Conservation (phyloP, 2,888 invertebrate species). For the Augiades crinisus region DNA sequence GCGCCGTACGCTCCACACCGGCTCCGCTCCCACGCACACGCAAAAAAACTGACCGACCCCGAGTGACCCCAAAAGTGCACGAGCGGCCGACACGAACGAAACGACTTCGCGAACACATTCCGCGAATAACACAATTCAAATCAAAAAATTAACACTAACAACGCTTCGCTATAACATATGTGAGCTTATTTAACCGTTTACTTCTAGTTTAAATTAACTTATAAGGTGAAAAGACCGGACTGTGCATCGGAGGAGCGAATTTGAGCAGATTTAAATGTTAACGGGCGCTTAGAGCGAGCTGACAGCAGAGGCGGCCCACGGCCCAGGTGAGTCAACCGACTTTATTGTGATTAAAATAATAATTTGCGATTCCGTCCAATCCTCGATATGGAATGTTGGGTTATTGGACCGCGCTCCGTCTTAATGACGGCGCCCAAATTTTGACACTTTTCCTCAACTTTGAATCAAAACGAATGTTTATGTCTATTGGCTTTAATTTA, state of each 20-base stretch:
- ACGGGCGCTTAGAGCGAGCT: constrained; percentile 43
- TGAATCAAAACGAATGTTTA: background rate
- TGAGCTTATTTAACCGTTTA: constrained; percentile 59
- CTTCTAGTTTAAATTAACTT: constrained; percentile 48
- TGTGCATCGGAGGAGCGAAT: constrained; percentile 50
- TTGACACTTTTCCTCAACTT: background rate
- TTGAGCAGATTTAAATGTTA: constrained; percentile 46
- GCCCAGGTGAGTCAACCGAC: constrained; percentile 56
- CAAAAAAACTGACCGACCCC: constrained; percentile 58
- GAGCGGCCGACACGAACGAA: constrained; percentile 69
- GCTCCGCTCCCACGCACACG: constrained; percentile 44
- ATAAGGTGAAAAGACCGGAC: constrained; percentile 56
- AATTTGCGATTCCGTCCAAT: constrained; percentile 16
- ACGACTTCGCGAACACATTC: constrained; percentile 48
- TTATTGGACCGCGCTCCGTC: constrained; percentile 7
- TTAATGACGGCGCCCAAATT: background rate
- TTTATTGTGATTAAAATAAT: constrained; percentile 24
- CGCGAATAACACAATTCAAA: constrained; percentile 46
- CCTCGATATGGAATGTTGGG: constrained; percentile 6
- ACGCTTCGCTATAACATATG: constrained; percentile 58
- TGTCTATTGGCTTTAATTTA: too few relatives aligned
- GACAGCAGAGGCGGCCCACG: constrained; percentile 41
- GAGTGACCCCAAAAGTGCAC: constrained; percentile 69
- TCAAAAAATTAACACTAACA: constrained; percentile 45
- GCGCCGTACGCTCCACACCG: constrained; percentile 46